These are phyloP conservation scores for Ageneiosus marmoratus DNA, from an alignment of 2,113 vertebrate genomes.

Conservation along the genomic window DNA sequence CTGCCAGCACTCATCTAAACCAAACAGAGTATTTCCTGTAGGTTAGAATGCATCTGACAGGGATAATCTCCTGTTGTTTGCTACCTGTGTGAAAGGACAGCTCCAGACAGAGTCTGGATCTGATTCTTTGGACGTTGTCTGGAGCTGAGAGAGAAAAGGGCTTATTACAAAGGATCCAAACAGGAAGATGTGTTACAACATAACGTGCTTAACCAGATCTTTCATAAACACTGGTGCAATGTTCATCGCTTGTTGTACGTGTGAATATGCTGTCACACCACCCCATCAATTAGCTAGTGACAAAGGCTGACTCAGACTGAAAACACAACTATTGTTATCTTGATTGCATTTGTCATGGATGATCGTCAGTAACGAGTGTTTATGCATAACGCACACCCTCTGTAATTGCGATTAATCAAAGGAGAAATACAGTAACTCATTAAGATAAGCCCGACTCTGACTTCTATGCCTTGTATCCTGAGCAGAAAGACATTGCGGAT, in stretches of 20 bases:
- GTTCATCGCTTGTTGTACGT: neutral
- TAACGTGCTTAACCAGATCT: neutral
- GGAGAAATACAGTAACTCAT: conserved; percentile 23
- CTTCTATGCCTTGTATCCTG: conserved; percentile 19
- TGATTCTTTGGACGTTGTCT: no score
- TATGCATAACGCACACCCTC: neutral
- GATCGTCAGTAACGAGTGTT: conserved; percentile 3
- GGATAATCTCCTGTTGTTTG: no score
- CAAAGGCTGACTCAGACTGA: neutral
- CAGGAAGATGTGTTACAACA: conserved; percentile 24
- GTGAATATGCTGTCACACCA: neutral
- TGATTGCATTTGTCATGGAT: neutral
- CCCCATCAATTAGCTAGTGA: neutral
- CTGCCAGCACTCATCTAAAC: no score
- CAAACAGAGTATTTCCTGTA: no score
- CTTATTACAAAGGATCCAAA: neutral
- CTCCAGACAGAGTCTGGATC: no score
- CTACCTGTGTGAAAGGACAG: no score
- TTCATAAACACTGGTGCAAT: conserved; percentile 7
- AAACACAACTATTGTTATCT: conserved; percentile 20
- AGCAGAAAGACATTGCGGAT: conserved; percentile 88
- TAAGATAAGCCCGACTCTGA: neutral
- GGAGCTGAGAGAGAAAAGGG: no score
- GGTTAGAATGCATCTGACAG: no score
- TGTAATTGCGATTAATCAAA: conserved; percentile 10